A percentile compares a stretch with the other conserved stretches of the same genome.
Evolutionary conservation across 2,888 invertebrate species (phyloP).

Genomic region (Lobophora halterata): DNA sequence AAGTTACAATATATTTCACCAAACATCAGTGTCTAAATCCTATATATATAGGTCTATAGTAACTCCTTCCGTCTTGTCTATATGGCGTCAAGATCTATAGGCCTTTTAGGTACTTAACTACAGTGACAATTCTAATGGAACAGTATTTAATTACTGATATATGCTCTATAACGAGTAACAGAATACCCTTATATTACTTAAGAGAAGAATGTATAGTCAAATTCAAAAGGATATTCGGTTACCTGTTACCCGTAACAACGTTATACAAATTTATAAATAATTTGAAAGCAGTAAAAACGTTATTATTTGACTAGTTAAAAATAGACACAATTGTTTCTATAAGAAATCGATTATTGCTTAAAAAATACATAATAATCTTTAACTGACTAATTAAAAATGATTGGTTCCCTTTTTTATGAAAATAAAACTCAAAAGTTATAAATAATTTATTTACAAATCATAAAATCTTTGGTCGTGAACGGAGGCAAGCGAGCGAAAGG

Average conservation of each 20-base stretch:
- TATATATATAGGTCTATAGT: constrained; percentile 27
- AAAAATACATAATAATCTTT: constrained; percentile 53
- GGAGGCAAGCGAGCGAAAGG: constrained; percentile 51
- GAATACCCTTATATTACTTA: constrained; percentile 19
- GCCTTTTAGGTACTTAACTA: constrained; percentile 31
- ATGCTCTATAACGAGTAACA: constrained; percentile 21
- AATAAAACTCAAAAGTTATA: constrained; percentile 35
- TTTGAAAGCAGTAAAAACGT: constrained; percentile 54
- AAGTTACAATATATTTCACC: constrained; percentile 26
- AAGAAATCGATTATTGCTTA: constrained; percentile 66
- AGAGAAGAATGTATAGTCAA: constrained; percentile 6
- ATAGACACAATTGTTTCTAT: constrained; percentile 67
- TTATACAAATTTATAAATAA: constrained; percentile 38
- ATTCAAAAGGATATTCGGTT: constrained; percentile 11
- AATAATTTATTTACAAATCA: constrained; percentile 61
- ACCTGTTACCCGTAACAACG: constrained; percentile 14
- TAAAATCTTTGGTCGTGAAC: constrained; percentile 49
- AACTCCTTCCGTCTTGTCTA: constrained; percentile 26
- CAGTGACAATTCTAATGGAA: constrained; percentile 27
- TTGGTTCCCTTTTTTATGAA: constrained; percentile 51
- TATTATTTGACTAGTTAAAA: constrained; percentile 61
- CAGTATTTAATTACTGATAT: constrained; percentile 28
- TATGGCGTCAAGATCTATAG: constrained; percentile 21
- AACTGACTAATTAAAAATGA: constrained; percentile 50
- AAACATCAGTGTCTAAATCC: constrained; percentile 28